These are phyloP conservation scores for Melanotaenia boesemani DNA, from an alignment of 2,797 vertebrate genomes.

Conservation along the genomic window DNA sequence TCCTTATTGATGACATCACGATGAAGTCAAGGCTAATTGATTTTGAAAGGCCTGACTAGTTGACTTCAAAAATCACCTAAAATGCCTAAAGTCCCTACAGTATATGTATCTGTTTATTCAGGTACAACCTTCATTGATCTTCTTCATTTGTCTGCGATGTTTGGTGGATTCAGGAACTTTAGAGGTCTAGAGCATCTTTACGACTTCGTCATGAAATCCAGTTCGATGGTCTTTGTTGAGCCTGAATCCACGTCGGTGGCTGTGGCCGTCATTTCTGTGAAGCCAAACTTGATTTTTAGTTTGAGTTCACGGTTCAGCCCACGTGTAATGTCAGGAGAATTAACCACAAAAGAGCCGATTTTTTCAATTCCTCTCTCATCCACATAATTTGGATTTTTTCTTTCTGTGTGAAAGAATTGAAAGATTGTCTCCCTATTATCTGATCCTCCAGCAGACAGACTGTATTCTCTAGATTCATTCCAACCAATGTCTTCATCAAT, in stretches of 20 bases:
- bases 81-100: no score
- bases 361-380: neutral
- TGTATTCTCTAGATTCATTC: neutral
- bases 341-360: fast-evolving
- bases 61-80: no score
- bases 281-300: neutral
- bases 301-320: fast-evolving
- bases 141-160: no score
- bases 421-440: fast-evolving
- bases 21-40: no score
- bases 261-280: neutral
- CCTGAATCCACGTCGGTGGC: neutral
- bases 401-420: constrained; percentile 1
- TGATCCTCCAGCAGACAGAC: no score
- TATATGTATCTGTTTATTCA: no score
- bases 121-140: no score
- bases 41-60: no score
- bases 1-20: no score
- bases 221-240: fast-evolving
- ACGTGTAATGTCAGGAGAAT: fast-evolving
- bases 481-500: neutral
- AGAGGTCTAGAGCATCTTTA: fast-evolving
- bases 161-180: neutral
- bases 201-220: neutral
- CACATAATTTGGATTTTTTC: neutral